Base-by-base conservation (phyloP, 2,888 invertebrate species). In the Phengaris arion region DNA sequence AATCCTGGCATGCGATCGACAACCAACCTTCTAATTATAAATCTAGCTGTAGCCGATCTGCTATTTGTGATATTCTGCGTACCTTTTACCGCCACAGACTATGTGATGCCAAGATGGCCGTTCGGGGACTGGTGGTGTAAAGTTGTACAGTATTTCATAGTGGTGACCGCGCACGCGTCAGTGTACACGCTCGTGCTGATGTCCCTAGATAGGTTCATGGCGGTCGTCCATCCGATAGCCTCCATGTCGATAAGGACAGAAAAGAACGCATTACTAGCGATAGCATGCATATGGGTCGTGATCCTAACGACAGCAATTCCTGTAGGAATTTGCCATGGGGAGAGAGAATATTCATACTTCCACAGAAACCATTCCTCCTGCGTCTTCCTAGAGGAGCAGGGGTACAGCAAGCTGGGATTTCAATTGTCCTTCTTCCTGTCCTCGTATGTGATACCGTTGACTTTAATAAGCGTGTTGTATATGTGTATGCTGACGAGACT, bases 121-220 rank as follows among this genome's bases (percentile, higher is more conserved):
- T 98, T 98, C 84, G 98, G 98, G 10, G 96, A 96, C 84, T 92
- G 96, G 86, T 98, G 97, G 96, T 98, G 98, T 91, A 97, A 97
- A 91, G 95, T 97, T 45, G 97, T 98, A 12, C 98, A 98, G 87
- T 98, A 98, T 86, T 95, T 98, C 85, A 97, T 98, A 80, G 97
- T 98, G 77, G 98, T 98, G 59, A 98, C 98, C 46, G 98, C 98
- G 51, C 98, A 98, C 85, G 98, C 97, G 76, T 98, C 98, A 82
- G 98, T 98, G 6, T 98, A 98, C 90, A 98, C 98, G 0, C 93
- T 99, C 73, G 98, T 98, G 0, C 94, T 98, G 79, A 98, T 99
- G 98, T 98, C 98, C 7, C 90, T 98, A 76, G 98, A 99, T 89
- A 94, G 96, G 79, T 99, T 97, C 86, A 94, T 99, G 88, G 98